Conservation (phyloP, 2,113 vertebrate species). For the Xenus cinereus region DNA sequence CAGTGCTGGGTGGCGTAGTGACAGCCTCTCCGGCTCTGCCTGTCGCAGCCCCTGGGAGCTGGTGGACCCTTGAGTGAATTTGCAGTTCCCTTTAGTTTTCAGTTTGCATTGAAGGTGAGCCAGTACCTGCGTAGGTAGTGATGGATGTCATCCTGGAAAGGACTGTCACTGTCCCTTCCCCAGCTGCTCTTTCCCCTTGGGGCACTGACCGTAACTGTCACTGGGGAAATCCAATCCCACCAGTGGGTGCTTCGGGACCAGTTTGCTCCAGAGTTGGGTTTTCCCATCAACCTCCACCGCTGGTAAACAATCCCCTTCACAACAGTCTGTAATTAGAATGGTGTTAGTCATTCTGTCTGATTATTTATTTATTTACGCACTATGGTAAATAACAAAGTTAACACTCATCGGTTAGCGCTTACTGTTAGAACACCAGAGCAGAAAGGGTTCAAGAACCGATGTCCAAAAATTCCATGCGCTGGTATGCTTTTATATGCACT, state of each 20-base stretch:
- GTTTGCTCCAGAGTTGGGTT: not conserved
- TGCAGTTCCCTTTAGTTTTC: not conserved
- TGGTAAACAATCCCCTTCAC: not conserved
- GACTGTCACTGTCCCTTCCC: too few relatives aligned
- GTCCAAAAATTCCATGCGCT: not conserved
- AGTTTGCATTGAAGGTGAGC: not conserved
- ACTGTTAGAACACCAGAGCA: not conserved
- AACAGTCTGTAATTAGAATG: not conserved
- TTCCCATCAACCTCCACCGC: not conserved
- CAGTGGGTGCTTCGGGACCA: accelerated
- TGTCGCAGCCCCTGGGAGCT: not conserved
- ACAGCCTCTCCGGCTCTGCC: not conserved
- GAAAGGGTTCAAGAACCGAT: not conserved
- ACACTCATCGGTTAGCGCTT: not conserved
- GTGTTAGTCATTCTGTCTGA: not conserved
- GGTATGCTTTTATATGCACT: not conserved
- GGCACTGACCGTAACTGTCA: not conserved
- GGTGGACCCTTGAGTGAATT: not conserved
- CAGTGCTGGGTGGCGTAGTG: not conserved
- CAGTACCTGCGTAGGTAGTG: accelerated
- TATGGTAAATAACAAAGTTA: not conserved
- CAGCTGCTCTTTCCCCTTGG: not conserved
- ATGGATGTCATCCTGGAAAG: not conserved
- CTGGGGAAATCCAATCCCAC: not conserved
- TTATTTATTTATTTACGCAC: not conserved